Base-by-base conservation (phyloP, 2,797 vertebrate genomes). In the Streptopelia turtur region DNA sequence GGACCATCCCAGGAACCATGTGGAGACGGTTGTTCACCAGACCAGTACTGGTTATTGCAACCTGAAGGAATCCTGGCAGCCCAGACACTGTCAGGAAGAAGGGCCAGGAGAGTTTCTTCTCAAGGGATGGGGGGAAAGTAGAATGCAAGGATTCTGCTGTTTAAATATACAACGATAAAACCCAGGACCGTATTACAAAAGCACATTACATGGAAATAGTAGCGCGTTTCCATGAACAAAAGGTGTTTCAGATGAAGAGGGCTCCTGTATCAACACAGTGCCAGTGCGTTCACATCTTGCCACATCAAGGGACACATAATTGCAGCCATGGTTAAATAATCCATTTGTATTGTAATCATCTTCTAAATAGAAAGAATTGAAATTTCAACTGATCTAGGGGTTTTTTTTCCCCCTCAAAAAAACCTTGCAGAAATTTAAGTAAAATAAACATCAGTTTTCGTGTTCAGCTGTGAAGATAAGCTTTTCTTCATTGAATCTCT, bases 141-240 rank as follows among this genome's bases (percentile, higher is more conserved):
- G 33, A 86, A 74, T 1, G 11, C 56, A 70, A 39, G 6, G n/a
- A 11, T 86, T 47, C 65, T 72, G 66, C 24, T 61, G 30, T 8
- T 88, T 41, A 31, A 57, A n/a, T 23, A 24, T 2, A 1, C 3
- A 41, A 45, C 31, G 55, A 10, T 8, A 60, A 81, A 84, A 4
- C 6, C 3, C 8, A 13, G 50, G 75, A 28, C 0, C 2, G 0
- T 15, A 18, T 3, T 14, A 55, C 24, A 70, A 47, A 80, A 93
- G 15, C 28, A 22, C 20, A 52, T 21, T 63, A 45, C 31, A 23
- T 76, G 47, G 37, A 39, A 69, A 33, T 31, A 23, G n/a, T 2
- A 33, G 39, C 39, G 37, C 25, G n/a, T 56, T 88, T 90, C 72
- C 64, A 56, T 0, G 10, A 53, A 21, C 16, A 69, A n/a, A 63